phyloP scores from a whole-genome alignment of 2,113 vertebrate genomes.

The Malurus cyaneus region DNA sequence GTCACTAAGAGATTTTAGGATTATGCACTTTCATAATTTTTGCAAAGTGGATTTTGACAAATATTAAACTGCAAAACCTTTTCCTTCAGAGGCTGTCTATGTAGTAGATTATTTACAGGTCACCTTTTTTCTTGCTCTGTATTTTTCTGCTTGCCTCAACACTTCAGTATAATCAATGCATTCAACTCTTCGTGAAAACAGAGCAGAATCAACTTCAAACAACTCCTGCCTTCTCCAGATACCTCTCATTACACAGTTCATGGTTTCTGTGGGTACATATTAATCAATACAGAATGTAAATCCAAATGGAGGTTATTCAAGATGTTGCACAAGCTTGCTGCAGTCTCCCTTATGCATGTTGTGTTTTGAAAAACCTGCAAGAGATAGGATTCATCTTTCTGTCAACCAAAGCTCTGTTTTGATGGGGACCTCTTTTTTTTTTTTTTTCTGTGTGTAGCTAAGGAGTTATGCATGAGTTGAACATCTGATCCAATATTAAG shows the following conservation, averaged over 20 bases:
- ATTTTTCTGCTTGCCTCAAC: background rate
- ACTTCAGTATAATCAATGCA: background rate
- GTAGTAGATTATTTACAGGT: background rate
- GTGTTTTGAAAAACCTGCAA: background rate
- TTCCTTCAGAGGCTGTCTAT: background rate
- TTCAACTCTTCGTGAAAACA: background rate
- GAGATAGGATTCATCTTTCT: background rate
- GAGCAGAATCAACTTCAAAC: background rate
- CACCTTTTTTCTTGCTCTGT: background rate
- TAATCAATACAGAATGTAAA: background rate
- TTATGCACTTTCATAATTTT: background rate
- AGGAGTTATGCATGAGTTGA: background rate
- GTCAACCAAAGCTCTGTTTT: background rate
- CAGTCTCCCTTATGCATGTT: background rate
- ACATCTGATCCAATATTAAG: background rate
- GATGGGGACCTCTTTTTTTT: background rate
- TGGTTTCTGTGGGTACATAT: rapidly evolving
- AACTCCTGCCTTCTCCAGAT: background rate
- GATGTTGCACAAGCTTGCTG: background rate
- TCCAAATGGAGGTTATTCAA: background rate
- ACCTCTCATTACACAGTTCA: background rate
- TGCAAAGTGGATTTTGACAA: background rate
- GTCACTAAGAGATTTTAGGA: background rate
- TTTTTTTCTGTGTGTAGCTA: background rate
- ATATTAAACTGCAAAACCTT: background rate